Evolutionary conservation across 2,797 vertebrate species (phyloP).

Genomic region (Ispidina picta): DNA sequence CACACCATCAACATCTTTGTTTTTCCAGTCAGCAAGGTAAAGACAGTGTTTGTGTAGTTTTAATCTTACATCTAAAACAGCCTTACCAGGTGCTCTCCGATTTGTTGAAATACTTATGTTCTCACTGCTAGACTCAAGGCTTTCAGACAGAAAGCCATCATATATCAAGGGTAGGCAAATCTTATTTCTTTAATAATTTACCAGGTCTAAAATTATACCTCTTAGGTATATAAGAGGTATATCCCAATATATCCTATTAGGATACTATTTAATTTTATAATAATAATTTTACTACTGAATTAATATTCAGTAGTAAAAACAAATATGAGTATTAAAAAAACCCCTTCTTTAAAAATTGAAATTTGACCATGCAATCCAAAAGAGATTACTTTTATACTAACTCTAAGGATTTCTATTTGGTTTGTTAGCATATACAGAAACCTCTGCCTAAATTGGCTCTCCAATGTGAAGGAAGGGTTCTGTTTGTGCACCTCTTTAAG

Average conservation of each 20-base stretch:
- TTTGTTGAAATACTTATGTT: background rate
- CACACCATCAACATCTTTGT: background rate
- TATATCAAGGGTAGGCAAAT: background rate
- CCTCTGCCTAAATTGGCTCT: background rate
- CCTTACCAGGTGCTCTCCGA: background rate
- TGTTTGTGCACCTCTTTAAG: background rate
- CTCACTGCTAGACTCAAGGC: background rate
- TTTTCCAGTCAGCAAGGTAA: background rate
- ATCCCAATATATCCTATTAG: background rate
- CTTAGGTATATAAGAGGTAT: background rate
- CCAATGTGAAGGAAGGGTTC: background rate
- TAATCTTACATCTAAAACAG: background rate
- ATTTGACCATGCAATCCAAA: background rate
- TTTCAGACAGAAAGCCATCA: background rate
- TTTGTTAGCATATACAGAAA: background rate
- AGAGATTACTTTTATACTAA: background rate
- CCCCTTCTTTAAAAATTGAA: background rate
- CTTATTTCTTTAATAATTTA: background rate
- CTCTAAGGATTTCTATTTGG: background rate
- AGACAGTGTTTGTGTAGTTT: background rate
- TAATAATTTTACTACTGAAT: background rate
- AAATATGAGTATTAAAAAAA: background rate
- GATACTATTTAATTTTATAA: background rate
- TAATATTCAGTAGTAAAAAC: background rate
- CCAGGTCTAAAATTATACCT: background rate